Conservation (phyloP, 2,113 vertebrate species). For the Chloropsis cyanopogon region DNA sequence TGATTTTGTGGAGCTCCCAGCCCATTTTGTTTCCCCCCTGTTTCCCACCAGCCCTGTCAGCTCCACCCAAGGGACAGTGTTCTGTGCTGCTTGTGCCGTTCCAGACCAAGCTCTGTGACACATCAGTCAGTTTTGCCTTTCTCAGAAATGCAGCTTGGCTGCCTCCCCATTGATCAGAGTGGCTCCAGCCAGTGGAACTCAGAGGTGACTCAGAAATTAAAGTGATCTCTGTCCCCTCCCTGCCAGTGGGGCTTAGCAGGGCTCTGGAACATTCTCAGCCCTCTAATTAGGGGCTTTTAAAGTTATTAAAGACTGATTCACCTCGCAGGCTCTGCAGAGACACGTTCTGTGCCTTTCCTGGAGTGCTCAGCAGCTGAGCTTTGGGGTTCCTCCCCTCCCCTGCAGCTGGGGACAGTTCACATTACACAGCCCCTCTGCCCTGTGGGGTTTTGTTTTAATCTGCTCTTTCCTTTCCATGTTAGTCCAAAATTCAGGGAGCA, state of each 20-base stretch:
- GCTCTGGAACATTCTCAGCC: background rate
- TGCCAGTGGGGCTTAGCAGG: background rate
- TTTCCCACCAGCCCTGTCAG: too few relatives aligned
- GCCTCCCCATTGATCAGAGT: background rate
- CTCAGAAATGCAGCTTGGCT: background rate
- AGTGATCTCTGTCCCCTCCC: background rate
- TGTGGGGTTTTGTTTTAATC: background rate
- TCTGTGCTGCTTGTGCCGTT: background rate
- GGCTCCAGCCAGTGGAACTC: background rate
- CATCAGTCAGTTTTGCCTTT: background rate
- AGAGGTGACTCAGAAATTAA: background rate
- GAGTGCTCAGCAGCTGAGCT: background rate
- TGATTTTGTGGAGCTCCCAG: background rate
- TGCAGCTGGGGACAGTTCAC: background rate
- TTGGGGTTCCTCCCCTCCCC: background rate
- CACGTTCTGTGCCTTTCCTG: background rate
- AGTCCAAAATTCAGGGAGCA: background rate
- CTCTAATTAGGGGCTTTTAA: background rate
- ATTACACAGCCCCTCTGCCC: rapidly evolving
- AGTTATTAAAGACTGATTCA: background rate
- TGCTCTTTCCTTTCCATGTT: background rate
- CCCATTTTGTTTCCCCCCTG: background rate
- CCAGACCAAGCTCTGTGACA: background rate
- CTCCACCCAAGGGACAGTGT: background rate
- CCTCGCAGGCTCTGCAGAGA: background rate